These are phyloP conservation scores for Oryctes rhinoceros DNA, from an alignment of 1,140 invertebrate species.

Conservation along the genomic window DNA sequence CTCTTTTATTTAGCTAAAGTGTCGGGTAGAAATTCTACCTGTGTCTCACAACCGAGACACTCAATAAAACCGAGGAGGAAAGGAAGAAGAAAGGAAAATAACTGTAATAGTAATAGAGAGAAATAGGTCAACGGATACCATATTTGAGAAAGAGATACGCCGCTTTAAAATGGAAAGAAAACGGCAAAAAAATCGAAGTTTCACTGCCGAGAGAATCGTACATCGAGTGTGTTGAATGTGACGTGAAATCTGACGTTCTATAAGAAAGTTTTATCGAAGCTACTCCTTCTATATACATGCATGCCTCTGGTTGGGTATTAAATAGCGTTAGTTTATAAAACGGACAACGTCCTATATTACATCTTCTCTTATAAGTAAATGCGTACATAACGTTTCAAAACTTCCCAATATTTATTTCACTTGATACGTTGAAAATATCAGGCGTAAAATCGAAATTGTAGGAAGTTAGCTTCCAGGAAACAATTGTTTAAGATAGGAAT, in stretches of 20 bases:
- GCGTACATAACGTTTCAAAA: neutral
- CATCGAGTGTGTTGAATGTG: neutral
- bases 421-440: neutral
- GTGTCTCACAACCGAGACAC: neutral
- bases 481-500: conserved; percentile 22
- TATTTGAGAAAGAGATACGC: conserved; percentile 28
- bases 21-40: conserved; percentile 35
- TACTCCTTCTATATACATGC: neutral
- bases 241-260: conserved; percentile 25
- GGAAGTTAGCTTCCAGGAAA: conserved; percentile 17
- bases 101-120: conserved; percentile 14
- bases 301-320: neutral
- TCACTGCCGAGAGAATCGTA: conserved; percentile 2
- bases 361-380: neutral
- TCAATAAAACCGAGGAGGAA: neutral
- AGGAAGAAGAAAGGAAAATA: conserved; percentile 22
- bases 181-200: conserved; percentile 5
- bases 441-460: neutral
- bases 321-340: neutral
- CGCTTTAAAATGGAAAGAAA: neutral
- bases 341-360: neutral
- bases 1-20: conserved; percentile 31
- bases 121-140: conserved; percentile 29
- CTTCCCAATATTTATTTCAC: conserved; percentile 10
- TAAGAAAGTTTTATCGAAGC: conserved; percentile 17